Conservation (phyloP, 2,113 vertebrate genomes). For the Paraplagusia blochii region DNA sequence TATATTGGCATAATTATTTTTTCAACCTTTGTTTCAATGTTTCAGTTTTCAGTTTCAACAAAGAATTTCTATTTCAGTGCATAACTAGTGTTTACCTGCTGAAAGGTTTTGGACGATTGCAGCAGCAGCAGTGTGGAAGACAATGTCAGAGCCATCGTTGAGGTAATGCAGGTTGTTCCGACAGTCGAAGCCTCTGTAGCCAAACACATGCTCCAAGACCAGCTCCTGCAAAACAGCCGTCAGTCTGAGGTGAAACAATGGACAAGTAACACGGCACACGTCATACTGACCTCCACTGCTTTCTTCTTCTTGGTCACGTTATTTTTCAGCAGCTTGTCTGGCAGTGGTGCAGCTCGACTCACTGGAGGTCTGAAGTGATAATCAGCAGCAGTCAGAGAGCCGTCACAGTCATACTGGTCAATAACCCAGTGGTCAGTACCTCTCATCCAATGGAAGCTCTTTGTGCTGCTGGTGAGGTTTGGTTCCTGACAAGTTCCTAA, state of each 20-base stretch:
- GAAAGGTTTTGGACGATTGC: conserved; percentile 90
- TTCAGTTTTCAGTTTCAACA: too few species aligned
- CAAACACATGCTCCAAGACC: conserved; percentile 92
- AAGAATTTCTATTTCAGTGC: too few species aligned
- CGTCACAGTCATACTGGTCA: background rate
- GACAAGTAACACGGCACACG: rapidly evolving
- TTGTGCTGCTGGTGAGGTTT: conserved; percentile 92
- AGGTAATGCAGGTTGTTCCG: conserved; percentile 99
- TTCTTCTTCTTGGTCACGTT: conserved; percentile 93
- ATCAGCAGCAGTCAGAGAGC: background rate
- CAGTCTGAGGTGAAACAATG: background rate
- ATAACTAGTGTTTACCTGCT: conserved; percentile 80
- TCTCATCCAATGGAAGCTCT: conserved; percentile 87
- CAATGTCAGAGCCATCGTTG: conserved; percentile 90
- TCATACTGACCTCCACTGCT: conserved; percentile 83
- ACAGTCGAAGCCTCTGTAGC: conserved; percentile 94
- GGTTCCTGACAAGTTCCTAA: conserved; percentile 91
- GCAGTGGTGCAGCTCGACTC: conserved; percentile 90
- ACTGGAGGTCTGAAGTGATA: conserved; percentile 82
- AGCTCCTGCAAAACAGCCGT: conserved; percentile 79
- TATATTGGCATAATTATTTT: too few species aligned
- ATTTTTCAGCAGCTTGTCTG: conserved; percentile 93
- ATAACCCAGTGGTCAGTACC: conserved; percentile 66
- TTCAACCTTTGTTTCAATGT: too few species aligned
- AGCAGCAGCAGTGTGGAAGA: conserved; percentile 91